A percentile compares a stretch with the other conserved stretches of the same genome.
phyloP scores from a whole-genome alignment of 1,140 invertebrate species.

The Bombus confusus region DNA sequence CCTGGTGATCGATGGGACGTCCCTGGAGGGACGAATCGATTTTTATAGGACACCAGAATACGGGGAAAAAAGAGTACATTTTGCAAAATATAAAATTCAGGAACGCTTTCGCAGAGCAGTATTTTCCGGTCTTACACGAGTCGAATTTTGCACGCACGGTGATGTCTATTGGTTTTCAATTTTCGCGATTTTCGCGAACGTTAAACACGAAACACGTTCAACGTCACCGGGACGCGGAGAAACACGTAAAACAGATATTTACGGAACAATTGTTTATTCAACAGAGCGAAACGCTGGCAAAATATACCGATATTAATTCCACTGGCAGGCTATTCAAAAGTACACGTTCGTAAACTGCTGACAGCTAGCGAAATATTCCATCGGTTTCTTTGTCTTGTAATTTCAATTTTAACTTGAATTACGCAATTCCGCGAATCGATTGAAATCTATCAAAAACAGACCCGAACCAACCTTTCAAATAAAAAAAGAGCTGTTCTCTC shows the following conservation, averaged over 20 bases:
- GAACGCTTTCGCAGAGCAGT: no score
- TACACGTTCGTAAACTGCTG: neutral
- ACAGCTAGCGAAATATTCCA: neutral
- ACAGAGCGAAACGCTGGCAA: constrained; percentile 20
- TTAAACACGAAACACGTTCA: neutral
- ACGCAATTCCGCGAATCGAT: neutral
- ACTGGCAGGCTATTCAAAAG: neutral
- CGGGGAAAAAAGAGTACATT: neutral
- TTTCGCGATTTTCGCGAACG: constrained; percentile 15
- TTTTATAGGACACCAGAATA: neutral
- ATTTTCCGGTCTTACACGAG: no score
- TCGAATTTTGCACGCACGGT: neutral
- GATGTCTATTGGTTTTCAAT: constrained; percentile 30
- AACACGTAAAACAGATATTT: constrained; percentile 25
- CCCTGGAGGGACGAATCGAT: neutral
- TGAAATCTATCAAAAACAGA: constrained; percentile 14
- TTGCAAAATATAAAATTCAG: neutral
- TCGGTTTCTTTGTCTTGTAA: neutral
- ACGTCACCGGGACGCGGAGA: neutral
- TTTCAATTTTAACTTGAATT: constrained; percentile 10
- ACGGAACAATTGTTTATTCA: constrained; percentile 42
- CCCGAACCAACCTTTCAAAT: neutral
- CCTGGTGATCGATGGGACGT: neutral
- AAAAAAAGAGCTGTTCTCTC: no score
- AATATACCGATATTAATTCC: constrained; percentile 41